phyloP scores from a whole-genome alignment of 2,797 vertebrate genomes.

The Bradypodion pumilum region DNA sequence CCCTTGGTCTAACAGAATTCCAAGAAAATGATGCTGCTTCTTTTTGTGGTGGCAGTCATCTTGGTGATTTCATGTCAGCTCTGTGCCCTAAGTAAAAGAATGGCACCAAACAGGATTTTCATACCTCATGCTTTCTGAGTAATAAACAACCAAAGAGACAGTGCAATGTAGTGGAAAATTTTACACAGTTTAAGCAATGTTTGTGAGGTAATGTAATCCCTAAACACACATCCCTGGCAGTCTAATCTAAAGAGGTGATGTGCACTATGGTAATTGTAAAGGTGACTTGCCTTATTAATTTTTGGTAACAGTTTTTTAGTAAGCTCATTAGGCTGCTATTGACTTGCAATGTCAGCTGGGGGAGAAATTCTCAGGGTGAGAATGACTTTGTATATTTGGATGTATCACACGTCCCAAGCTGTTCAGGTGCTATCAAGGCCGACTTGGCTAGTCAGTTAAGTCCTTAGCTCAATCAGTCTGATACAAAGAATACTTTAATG shows the following conservation, averaged over 20 bases:
- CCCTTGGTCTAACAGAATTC: no score
- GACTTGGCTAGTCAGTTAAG: conserved; percentile 46
- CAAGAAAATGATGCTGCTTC: not conserved
- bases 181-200: conserved; percentile 63
- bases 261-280: conserved; percentile 77
- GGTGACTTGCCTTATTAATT: conserved; percentile 81
- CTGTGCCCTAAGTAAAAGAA: not conserved
- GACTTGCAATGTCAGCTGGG: conserved; percentile 76
- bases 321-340: conserved; percentile 79
- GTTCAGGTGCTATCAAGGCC: conserved; percentile 33
- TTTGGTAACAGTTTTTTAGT: conserved; percentile 81
- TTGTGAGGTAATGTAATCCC: conserved; percentile 68
- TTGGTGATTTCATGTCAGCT: not conserved
- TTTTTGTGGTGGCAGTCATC: not conserved
- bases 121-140: not conserved
- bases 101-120: not conserved
- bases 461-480: conserved; percentile 26
- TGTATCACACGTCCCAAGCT: conserved; percentile 40
- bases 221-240: conserved; percentile 69
- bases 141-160: conserved; percentile 40
- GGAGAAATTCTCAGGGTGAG: conserved; percentile 61
- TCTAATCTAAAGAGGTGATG: conserved; percentile 73
- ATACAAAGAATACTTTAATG: conserved; percentile 19
- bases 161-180: conserved; percentile 62
- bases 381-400: conserved; percentile 9